Conservation (phyloP, 2,888 invertebrate species). For the Temnothorax unifasciatus region DNA sequence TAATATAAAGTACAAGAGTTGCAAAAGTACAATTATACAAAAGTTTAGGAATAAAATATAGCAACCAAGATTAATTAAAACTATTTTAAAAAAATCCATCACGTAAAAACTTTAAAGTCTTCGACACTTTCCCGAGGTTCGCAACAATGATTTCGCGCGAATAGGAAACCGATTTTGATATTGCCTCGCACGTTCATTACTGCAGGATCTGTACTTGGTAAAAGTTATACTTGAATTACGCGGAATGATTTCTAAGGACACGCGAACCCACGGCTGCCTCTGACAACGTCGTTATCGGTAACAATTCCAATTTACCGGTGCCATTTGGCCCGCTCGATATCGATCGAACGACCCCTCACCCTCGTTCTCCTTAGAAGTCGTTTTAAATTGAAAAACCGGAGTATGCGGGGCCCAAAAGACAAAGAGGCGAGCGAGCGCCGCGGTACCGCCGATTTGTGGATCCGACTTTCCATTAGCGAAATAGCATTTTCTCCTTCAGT, state of each 20-base stretch:
- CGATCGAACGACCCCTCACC: slow-evolving; percentile 49
- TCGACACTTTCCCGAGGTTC: neutral
- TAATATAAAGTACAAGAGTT: neutral
- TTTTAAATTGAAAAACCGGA: slow-evolving; percentile 65
- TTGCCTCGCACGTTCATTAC: slow-evolving; percentile 4
- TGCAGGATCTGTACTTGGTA: slow-evolving; percentile 5
- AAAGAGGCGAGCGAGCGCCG: slow-evolving; percentile 57
- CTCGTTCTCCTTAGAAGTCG: slow-evolving; percentile 34
- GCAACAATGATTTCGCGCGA: neutral
- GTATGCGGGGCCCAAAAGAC: slow-evolving; percentile 65
- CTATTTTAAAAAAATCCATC: neutral
- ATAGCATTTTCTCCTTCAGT: slow-evolving; percentile 63
- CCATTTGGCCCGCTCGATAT: slow-evolving; percentile 62
- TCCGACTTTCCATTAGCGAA: slow-evolving; percentile 71
- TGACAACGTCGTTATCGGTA: slow-evolving; percentile 62
- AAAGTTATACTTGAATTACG: slow-evolving; percentile 53
- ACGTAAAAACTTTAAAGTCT: too few species aligned
- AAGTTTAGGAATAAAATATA: neutral
- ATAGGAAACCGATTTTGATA: slow-evolving; percentile 6
- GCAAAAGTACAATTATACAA: neutral
- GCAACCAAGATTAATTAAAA: neutral
- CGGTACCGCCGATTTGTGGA: slow-evolving; percentile 68
- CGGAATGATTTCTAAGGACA: slow-evolving; percentile 33
- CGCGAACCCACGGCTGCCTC: slow-evolving; percentile 45
- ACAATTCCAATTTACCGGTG: slow-evolving; percentile 70